Evolutionary conservation across 2,797 vertebrate species (phyloP), one percentile per base, ranked within the genome.

Genomic region (Knipowitschia caucasica): DNA sequence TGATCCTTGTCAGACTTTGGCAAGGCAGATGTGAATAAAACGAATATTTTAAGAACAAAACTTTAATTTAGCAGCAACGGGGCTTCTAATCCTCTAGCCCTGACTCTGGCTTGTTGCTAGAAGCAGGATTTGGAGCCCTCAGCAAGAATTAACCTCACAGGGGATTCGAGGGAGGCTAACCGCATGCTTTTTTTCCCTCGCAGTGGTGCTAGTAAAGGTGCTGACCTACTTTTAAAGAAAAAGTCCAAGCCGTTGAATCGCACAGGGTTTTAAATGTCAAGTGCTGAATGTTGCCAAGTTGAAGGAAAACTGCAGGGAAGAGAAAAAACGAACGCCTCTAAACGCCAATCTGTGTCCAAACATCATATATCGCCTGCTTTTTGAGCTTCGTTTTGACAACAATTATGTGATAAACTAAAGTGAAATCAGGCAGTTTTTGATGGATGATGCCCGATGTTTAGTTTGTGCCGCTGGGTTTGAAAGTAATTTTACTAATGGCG

Each of bases 91-190:
- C 12, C 30, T 23, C 12, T 7, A 23, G 20, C 29, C 30, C 29
- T 49, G 45, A 31, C 45, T 31, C 18, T 23, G 20, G 45, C 10
- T 18, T 49, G 21, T 25, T 49, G 46, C 20, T 49, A 31, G 14
- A 49, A 33, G 29, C 11, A 21, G 49, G 49, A 50, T 50, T 50
- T 50, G 49, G 36, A 50, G 49, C 47, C 47, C 21, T 50, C 50
- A 64, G 59, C 53, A 42, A 64, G 58, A 71, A 74, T 72, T 68
- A 63, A 59, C 53, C 31, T 49, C 52, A 45, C 30, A 34, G 30
- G 20, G n/a, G 26, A 18, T 42, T 67, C 57, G 36, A 45, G 45
- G 33, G 53, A 60, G 31, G 24, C 49, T 55, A 14, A 45, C 30
- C 29, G 40, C 38, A 24, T 38, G 56, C 35, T 8, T 47, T 64